Conservation (phyloP, 2,888 invertebrate species). For the Oscheius myriophilus region DNA sequence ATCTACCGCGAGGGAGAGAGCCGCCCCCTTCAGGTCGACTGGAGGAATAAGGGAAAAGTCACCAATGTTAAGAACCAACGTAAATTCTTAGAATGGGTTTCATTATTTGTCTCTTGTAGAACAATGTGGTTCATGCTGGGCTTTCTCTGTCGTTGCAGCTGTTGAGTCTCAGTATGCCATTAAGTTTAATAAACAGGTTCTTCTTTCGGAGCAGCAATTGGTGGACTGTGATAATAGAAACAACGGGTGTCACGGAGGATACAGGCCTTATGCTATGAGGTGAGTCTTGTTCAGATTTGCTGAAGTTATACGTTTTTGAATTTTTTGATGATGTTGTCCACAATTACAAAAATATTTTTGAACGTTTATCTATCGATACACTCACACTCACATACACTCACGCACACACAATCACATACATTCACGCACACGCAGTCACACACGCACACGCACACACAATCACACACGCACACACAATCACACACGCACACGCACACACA, state of each 20-base stretch:
- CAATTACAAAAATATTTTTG: no score
- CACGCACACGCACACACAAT: no score
- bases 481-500: no score
- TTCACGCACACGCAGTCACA: no score
- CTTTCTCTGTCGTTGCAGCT: conserved; percentile 57
- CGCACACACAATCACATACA: no score
- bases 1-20: neutral
- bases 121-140: conserved; percentile 63
- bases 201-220: conserved; percentile 62
- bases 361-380: no score
- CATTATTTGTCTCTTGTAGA: conserved; percentile 23
- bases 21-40: conserved; percentile 39
- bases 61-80: conserved; percentile 62
- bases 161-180: conserved; percentile 57
- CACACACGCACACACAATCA: no score
- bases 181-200: conserved; percentile 38
- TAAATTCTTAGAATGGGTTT: neutral
- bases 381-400: no score
- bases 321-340: no score
- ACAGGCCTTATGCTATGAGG: conserved; percentile 56
- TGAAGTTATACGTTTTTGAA: no score
- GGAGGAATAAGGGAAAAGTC: conserved; percentile 50
- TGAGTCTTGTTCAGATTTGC: conserved; percentile 17
- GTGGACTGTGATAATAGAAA: conserved; percentile 60
- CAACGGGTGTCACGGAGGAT: conserved; percentile 60